These are phyloP conservation scores for Falco concolor DNA, from an alignment of 2,797 vertebrate genomes.

Conservation along the genomic window DNA sequence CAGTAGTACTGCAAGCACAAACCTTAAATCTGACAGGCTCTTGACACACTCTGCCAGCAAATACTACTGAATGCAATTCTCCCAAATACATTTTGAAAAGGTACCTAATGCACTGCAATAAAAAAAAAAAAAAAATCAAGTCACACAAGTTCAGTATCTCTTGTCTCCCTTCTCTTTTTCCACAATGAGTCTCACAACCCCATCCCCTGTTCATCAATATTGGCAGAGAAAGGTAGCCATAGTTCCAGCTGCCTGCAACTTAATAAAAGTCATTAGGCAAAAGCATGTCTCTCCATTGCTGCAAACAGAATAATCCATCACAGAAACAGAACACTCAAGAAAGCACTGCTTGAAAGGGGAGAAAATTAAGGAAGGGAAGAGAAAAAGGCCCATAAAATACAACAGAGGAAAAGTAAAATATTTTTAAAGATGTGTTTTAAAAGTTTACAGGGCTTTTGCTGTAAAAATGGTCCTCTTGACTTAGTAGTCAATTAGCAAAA, in stretches of 20 bases:
- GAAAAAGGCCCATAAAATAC: not conserved
- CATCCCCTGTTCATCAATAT: not conserved
- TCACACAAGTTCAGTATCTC: fast-evolving
- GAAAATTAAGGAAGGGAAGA: not conserved
- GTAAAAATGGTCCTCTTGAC: not conserved
- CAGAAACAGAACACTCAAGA: not conserved
- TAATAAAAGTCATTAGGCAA: not conserved
- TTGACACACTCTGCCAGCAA: not conserved
- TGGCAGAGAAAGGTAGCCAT: not conserved
- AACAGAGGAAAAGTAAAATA: not conserved
- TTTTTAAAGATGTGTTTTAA: not conserved
- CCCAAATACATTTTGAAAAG: not conserved
- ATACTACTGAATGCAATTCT: not conserved
- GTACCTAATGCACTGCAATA: not conserved
- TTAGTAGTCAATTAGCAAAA: not conserved
- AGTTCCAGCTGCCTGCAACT: not conserved
- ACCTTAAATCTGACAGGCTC: not conserved
- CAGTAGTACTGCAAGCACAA: not conserved
- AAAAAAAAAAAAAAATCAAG: not conserved
- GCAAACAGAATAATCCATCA: constrained; percentile 17
- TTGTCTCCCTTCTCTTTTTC: not conserved
- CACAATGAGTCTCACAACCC: not conserved
- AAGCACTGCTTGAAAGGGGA: not conserved
- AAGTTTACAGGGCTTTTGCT: not conserved
- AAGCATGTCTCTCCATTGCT: not conserved